A percentile compares a stretch with the other conserved stretches of the same genome.
These are phyloP conservation scores for Astyanax mexicanus DNA, from an alignment of 2,797 vertebrate genomes.

Conservation along the genomic window DNA sequence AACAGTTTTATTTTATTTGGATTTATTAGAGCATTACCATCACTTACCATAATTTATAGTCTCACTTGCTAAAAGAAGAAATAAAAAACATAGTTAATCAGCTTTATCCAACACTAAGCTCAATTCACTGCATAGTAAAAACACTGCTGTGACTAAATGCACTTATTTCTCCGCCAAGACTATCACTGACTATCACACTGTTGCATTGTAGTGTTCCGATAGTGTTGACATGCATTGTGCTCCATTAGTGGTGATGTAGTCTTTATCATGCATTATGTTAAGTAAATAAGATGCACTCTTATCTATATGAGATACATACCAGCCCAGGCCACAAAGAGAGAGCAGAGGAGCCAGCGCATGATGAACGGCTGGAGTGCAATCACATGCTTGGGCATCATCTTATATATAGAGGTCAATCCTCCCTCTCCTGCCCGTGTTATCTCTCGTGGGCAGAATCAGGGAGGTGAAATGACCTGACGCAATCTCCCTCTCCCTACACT, in stretches of 20 bases:
- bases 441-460: slow-evolving; percentile 21
- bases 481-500: background rate
- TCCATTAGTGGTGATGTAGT: background rate
- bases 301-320: slow-evolving; percentile 67
- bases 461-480: slow-evolving; percentile 20
- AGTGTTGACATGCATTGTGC: background rate
- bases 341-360: slow-evolving; percentile 73
- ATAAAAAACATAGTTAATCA: slow-evolving; percentile 6
- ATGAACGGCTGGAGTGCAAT: slow-evolving; percentile 56
- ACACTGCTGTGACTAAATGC: background rate
- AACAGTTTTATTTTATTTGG: too few relatives aligned
- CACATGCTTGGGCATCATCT: slow-evolving; percentile 15
- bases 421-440: slow-evolving; percentile 42
- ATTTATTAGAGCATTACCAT: background rate
- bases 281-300: background rate
- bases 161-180: background rate
- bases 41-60: slow-evolving; percentile 75
- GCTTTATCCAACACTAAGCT: background rate
- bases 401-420: slow-evolving; percentile 64
- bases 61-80: slow-evolving; percentile 70
- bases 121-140: background rate
- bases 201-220: background rate
- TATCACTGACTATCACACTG: too few relatives aligned
- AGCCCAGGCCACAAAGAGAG: slow-evolving; percentile 73
- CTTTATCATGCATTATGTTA: background rate